Evolutionary conservation across 1,140 invertebrate genomes (phyloP).

Genomic region (Megalopta genalis): DNA sequence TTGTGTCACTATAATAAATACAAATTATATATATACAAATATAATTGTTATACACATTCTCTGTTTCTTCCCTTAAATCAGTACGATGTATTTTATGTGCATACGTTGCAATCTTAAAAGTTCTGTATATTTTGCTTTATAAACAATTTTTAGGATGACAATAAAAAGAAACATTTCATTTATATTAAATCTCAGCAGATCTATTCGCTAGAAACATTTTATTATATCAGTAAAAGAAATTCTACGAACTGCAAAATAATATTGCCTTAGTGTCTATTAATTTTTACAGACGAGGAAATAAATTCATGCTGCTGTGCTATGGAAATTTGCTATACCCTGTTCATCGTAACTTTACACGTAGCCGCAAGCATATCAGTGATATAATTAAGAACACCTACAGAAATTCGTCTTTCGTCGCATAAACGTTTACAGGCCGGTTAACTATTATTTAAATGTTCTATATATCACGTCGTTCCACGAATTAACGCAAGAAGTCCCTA

Average conservation of each 20-base stretch:
- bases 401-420: too few relatives aligned
- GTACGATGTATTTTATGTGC: background rate
- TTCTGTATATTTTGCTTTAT: background rate
- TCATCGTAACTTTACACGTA: constrained; percentile 5
- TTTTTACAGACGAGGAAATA: background rate
- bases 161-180: background rate
- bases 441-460: too few relatives aligned
- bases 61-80: background rate
- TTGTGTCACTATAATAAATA: too few relatives aligned
- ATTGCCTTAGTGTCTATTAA: background rate
- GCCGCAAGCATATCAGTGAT: background rate
- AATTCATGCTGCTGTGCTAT: background rate
- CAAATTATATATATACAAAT: too few relatives aligned
- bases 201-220: constrained; percentile 38
- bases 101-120: too few relatives aligned
- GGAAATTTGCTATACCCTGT: constrained; percentile 27
- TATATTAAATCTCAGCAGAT: background rate
- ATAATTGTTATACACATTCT: background rate
- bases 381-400: background rate
- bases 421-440: too few relatives aligned
- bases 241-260: background rate
- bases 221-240: background rate
- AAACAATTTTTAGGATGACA: background rate
- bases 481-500: too few relatives aligned
- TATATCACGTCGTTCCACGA: background rate